Conservation (phyloP, 2,113 vertebrate species). For the Leptosomus discolor region DNA sequence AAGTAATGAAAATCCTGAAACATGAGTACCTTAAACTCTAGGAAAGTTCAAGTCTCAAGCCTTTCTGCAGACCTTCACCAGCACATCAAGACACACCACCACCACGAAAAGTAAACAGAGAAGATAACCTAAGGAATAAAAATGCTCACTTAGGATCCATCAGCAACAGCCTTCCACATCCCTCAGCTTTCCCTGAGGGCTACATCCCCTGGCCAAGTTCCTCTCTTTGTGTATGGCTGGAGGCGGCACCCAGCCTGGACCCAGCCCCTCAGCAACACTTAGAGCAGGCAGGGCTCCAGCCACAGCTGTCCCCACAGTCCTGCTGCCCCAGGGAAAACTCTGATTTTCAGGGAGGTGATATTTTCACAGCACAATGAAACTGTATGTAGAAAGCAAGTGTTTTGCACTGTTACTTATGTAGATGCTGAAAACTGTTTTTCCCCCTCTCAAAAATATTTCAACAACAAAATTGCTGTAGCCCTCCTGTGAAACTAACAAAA, state of each 20-base stretch:
- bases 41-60: neutral
- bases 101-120: neutral
- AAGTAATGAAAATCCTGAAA: neutral
- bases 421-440: neutral
- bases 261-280: neutral
- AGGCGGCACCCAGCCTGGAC: neutral
- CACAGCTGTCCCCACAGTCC: neutral
- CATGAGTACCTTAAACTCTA: neutral
- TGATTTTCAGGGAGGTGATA: neutral
- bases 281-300: neutral
- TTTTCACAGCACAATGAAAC: neutral
- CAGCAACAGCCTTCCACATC: neutral
- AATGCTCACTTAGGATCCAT: neutral
- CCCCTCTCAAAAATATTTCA: neutral
- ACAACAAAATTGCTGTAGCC: neutral
- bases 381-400: neutral
- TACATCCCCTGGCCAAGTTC: neutral
- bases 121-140: neutral
- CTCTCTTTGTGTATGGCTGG: rapidly evolving
- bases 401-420: neutral
- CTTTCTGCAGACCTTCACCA: neutral
- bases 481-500: neutral
- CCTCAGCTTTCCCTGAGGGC: neutral
- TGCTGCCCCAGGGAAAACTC: neutral
- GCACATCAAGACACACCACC: neutral